Evolutionary conservation across 2,888 invertebrate species (phyloP), one percentile per base, ranked within the genome.

Genomic region (Metallyticus violacea): DNA sequence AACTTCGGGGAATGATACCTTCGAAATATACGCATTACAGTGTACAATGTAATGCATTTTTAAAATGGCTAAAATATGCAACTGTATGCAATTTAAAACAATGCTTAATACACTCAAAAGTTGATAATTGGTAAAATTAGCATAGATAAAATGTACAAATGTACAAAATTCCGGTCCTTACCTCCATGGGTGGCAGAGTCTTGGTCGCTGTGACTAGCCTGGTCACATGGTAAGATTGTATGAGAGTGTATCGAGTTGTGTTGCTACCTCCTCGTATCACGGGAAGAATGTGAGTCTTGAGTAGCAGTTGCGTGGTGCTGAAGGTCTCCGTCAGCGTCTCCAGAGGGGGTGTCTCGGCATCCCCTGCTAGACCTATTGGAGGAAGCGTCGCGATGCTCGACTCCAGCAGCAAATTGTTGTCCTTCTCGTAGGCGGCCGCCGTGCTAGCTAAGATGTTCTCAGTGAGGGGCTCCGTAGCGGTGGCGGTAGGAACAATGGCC

Each of bases 311-410:
- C 0, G 97, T 97, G 6, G 98, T 97, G 89, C 97, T 97, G 92
- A 97, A 98, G 3, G 97, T 97, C 92, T 98, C 97, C 0, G 97
- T 97, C 79, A 97, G 93, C 0, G 97, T 97, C 92, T 97, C 97
- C 85, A 98, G 92, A 0, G 97, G 97, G 22, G 97, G 97, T 0
- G 97, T 97, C 91, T 96, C 96, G 91, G 95, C 95, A 89, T 96
- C 96, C 9, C 95, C 94, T 7, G 96, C 94, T 78, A 97, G 92
- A 87, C 95, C 95, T 88, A 98, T 94, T 0, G 97, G 95, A 9
- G 97, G 97, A 77, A 98, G 92, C 1, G 97, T 97, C 9, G 96
- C 97, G 86, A 97, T 94, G 89, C 96, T 96, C 22, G 96, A 96
- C 91, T 96, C 96, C 88, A 96, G 92, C 82, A 94, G 92, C 86